phyloP scores from a whole-genome alignment of 2,113 vertebrate species.

The Seriola quinqueradiata region DNA sequence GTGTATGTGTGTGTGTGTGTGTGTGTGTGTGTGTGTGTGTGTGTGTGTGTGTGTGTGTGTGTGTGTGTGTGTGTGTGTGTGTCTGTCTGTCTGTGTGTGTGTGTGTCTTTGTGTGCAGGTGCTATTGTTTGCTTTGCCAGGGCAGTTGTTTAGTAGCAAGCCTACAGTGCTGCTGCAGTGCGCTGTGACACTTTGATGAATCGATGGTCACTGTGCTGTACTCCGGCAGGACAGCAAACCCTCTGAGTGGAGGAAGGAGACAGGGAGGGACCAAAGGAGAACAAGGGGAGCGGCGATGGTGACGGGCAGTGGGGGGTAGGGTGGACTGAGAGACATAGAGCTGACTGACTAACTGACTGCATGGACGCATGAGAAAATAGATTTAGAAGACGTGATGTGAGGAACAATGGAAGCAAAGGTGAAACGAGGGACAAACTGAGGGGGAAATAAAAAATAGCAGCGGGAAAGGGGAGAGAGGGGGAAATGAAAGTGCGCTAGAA shows the following conservation, averaged over 20 bases:
- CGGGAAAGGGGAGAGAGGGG: constrained; percentile 4
- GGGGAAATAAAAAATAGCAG: constrained; percentile 13
- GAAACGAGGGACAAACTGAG: constrained; percentile 35
- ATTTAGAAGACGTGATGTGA: constrained; percentile 23
- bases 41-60: constrained; percentile 37
- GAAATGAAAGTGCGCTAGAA: background rate
- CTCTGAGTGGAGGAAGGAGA: constrained; percentile 65
- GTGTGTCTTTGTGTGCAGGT: constrained; percentile 49
- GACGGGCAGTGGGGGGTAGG: background rate
- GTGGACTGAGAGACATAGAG: background rate
- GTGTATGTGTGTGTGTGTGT: constrained; percentile 56
- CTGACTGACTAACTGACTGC: constrained; percentile 24
- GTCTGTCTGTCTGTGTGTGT: constrained; percentile 26
- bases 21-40: constrained; percentile 12
- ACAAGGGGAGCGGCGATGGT: background rate
- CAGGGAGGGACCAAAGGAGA: constrained; percentile 40
- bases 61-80: background rate
- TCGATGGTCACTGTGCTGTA: constrained; percentile 65
- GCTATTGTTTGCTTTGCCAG: constrained; percentile 76
- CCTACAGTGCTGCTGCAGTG: constrained; percentile 57
- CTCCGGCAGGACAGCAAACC: constrained; percentile 70
- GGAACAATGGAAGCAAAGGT: constrained; percentile 41
- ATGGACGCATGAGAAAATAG: constrained; percentile 40
- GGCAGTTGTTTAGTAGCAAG: constrained; percentile 75
- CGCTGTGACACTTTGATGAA: constrained; percentile 84